These are phyloP conservation scores for Phocides pigmalion DNA, from an alignment of 1,140 invertebrate species.

Conservation along the genomic window DNA sequence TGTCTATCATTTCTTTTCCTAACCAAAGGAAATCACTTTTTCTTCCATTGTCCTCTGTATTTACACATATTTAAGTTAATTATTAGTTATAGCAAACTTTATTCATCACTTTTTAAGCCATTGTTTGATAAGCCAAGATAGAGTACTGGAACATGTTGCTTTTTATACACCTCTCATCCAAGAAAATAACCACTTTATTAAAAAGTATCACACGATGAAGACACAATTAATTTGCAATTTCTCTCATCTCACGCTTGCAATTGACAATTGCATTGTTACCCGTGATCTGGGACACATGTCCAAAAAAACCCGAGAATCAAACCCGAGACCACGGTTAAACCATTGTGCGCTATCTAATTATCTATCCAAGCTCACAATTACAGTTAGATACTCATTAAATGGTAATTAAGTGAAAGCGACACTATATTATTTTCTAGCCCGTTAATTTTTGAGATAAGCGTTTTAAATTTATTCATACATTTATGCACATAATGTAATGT, in stretches of 20 bases:
- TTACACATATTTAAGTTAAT: not conserved
- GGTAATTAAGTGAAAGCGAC: conserved; percentile 2
- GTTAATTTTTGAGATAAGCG: not conserved
- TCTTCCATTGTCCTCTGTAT: no score
- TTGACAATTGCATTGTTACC: conserved; percentile 7
- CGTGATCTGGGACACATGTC: conserved; percentile 3
- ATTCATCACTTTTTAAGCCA: no score
- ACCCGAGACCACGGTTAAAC: conserved; percentile 7
- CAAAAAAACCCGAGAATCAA: conserved; percentile 17
- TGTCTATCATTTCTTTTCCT: conserved; percentile 35
- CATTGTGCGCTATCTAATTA: conserved; percentile 8
- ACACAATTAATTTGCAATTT: conserved; percentile 5
- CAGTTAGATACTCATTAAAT: conserved; percentile 1
- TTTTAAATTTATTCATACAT: not conserved
- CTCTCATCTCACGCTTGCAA: conserved; percentile 19
- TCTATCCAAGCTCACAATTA: not conserved
- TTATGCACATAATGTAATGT: not conserved
- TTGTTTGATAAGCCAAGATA: no score
- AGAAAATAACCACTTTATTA: not conserved
- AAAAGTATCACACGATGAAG: not conserved
- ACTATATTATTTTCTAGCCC: not conserved
- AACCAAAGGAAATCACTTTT: not conserved
- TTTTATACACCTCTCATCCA: not conserved
- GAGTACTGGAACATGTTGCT: not conserved
- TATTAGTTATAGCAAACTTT: no score